These are phyloP conservation scores for Neoarius graeffei DNA, from an alignment of 2,113 vertebrate genomes.

Conservation along the genomic window DNA sequence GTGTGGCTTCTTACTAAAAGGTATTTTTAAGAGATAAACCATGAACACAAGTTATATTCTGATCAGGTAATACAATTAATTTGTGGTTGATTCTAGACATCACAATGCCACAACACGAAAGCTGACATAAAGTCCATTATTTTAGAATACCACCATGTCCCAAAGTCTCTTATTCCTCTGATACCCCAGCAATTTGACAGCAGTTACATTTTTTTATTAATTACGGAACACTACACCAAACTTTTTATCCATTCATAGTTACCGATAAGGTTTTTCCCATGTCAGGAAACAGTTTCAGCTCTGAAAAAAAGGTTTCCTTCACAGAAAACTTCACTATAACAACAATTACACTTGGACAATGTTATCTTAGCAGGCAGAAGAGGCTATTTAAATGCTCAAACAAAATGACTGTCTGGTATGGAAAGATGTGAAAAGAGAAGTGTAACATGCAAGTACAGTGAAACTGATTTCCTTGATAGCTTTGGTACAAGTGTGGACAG, in stretches of 20 bases:
- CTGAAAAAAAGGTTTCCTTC: neutral
- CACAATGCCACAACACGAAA: neutral
- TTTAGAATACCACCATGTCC: neutral
- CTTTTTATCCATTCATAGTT: neutral
- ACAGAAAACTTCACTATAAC: neutral
- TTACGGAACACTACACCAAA: neutral
- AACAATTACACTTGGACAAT: neutral
- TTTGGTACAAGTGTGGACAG: slow-evolving; percentile 7
- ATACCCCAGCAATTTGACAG: neutral
- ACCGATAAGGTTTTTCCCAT: neutral
- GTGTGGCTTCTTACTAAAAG: neutral
- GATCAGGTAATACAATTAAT: neutral
- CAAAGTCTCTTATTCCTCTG: neutral
- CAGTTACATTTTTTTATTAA: neutral
- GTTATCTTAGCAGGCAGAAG: neutral
- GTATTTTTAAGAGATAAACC: neutral
- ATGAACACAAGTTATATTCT: neutral
- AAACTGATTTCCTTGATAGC: neutral
- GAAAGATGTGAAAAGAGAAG: slow-evolving; percentile 17
- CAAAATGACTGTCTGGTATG: neutral
- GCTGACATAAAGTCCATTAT: neutral
- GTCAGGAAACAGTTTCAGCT: neutral
- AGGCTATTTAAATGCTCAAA: neutral
- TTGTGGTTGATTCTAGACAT: neutral
- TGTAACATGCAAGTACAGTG: slow-evolving; percentile 8